These are phyloP conservation scores for Chrysochloris asiatica DNA, from an alignment of 2,113 vertebrate species.

Conservation along the genomic window DNA sequence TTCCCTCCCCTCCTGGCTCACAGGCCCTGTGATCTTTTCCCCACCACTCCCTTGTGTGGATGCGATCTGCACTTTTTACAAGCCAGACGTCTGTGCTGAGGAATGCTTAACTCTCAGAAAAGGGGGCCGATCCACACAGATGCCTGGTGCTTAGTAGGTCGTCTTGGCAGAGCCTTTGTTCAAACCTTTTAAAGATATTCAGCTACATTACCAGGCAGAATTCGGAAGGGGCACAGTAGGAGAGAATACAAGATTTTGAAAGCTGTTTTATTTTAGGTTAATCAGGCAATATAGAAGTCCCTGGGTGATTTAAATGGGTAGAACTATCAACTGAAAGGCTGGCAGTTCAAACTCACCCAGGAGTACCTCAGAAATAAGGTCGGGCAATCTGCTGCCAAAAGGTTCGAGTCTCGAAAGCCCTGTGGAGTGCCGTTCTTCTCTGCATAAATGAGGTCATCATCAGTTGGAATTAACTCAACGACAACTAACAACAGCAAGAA, in stretches of 20 bases:
- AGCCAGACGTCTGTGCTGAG: constrained; percentile 42
- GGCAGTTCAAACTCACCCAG: neutral
- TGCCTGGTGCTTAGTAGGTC: constrained; percentile 46
- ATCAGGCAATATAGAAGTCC: neutral
- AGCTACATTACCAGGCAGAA: constrained; percentile 21
- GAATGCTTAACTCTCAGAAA: constrained; percentile 54
- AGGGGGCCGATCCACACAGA: constrained; percentile 38
- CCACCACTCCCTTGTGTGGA: constrained; percentile 43
- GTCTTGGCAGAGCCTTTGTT: constrained; percentile 56
- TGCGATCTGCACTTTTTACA: constrained; percentile 39
- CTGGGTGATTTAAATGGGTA: neutral
- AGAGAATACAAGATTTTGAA: neutral
- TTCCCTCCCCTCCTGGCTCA: constrained; percentile 67
- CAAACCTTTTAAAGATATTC: constrained; percentile 26
- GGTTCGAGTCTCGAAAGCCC: neutral
- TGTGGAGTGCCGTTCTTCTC: too few relatives aligned
- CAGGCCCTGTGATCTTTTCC: constrained; percentile 67
- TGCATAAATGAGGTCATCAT: neutral
- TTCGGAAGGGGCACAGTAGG: neutral
- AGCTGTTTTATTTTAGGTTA: too few relatives aligned
- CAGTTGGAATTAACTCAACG: neutral
- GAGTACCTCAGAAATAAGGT: neutral
- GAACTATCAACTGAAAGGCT: neutral
- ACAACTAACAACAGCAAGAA: neutral
- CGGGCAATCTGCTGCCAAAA: neutral